Evolutionary conservation across 2,888 invertebrate species (phyloP), one percentile per base, ranked within the genome.

Genomic region (Agapostemon virescens): DNA sequence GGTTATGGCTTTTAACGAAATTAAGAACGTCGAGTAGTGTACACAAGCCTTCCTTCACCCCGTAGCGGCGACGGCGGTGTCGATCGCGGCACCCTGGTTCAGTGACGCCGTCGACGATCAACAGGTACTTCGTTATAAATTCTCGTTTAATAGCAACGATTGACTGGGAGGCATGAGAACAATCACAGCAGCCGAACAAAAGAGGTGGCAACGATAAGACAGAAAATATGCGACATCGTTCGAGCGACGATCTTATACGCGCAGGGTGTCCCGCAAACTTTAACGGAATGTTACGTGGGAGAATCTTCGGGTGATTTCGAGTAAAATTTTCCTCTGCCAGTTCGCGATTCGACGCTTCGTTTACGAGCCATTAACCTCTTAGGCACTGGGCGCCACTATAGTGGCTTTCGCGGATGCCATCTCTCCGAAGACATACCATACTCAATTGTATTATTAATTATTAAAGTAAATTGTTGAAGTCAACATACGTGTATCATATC

Each of bases 1-100:
- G 42, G 55, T 68, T 73, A 64, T 72, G 49, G 58, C 74, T 74
- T 77, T 74, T 42, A 82, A 81, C 74, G 68, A 68, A 74, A 74
- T 82, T 81, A 77, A 77, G 66, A 77, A 77, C 77, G 61, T 63
- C 55, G n/a, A 66, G 40, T 17, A 71, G 38, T 30, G 30, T 72
- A 40, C 66, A 11, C 61, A 13, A 26, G 49, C 13, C n/a, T 67
- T 15, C 49, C 23, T 64, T 33, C 9, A 7, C 1, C 42, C 15
- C n/a, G n/a, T 2, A 2, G 40, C 11, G 40, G 40, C 0, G 23
- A 17, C 2, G 6, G 55, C 26, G 30, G 38, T 17, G 55, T 20
- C 64, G 13, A 42, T 69, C 38, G 36, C 6, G n/a, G 30, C 55
- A 52, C 55, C 26, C 13, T 13, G 23, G 26, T 69, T 66, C n/a